Percentiles rank a stretch among this genome's conserved stretches.
Evolutionary conservation across 2,113 vertebrate genomes (phyloP).

Genomic region (Stegastes partitus): DNA sequence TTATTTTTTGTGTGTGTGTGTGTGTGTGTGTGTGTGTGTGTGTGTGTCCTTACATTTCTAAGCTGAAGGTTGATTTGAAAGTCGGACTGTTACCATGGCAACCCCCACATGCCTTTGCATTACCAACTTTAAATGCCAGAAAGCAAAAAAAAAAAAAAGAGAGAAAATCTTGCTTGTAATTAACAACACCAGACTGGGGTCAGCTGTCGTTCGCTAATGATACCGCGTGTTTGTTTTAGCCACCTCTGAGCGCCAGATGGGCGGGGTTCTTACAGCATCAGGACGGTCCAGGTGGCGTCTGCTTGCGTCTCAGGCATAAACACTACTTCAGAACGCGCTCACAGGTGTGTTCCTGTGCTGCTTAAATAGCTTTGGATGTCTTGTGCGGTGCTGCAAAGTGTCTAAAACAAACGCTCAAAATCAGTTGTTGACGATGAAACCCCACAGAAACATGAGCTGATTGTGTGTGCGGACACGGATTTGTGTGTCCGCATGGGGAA

Average conservation of each 20-base stretch:
- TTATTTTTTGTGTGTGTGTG: too few species aligned
- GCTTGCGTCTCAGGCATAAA: neutral
- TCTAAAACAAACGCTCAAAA: neutral
- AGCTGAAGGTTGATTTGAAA: constrained; percentile 65
- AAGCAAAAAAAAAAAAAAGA: constrained; percentile 8
- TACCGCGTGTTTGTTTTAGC: neutral
- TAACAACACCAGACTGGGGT: constrained; percentile 1
- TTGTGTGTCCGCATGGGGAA: constrained; percentile 22
- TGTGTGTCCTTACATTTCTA: constrained; percentile 3
- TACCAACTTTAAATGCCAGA: constrained; percentile 50
- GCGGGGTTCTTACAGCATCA: constrained; percentile 21
- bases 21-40: neutral
- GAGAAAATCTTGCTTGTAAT: neutral
- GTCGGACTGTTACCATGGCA: constrained; percentile 61
- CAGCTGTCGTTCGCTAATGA: neutral
- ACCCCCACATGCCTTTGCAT: constrained; percentile 64
- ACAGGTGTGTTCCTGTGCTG: neutral
- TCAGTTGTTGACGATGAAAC: neutral
- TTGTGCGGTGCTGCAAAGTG: neutral
- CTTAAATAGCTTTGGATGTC: neutral
- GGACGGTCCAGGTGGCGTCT: neutral
- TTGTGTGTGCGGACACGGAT: constrained; percentile 7
- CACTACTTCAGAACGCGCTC: neutral
- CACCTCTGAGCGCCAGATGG: neutral
- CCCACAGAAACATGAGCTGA: neutral